Conservation (phyloP, 64 coral and sea anemone genomes). For the Actinia tenebrosa region DNA sequence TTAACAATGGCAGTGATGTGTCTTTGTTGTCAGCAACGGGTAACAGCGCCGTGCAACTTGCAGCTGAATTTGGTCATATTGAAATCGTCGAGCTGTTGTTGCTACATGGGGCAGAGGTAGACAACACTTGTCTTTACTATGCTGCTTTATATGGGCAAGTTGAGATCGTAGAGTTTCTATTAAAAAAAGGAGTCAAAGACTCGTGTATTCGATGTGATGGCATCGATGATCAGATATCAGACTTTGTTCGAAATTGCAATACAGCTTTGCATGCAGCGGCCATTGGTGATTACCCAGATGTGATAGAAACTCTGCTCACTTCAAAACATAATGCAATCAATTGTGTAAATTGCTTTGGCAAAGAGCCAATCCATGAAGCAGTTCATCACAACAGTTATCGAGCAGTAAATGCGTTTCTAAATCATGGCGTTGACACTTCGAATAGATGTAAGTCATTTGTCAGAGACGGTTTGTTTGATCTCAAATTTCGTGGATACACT, state of each 20-base stretch:
- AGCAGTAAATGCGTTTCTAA: not conserved
- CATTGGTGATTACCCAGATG: not conserved
- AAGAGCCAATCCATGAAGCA: slow-evolving; percentile 26
- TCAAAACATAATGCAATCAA: slow-evolving; percentile 4
- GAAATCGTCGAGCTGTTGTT: slow-evolving; percentile 18
- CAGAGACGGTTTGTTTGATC: not conserved
- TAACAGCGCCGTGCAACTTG: slow-evolving; percentile 30
- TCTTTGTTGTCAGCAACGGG: not conserved
- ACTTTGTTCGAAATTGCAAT: not conserved
- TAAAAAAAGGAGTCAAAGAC: slow-evolving; percentile 33
- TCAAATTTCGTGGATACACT: slow-evolving; percentile 33
- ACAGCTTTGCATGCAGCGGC: slow-evolving; percentile 37
- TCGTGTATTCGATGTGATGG: not conserved
- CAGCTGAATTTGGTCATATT: slow-evolving; percentile 42
- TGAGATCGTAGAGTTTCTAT: slow-evolving; percentile 34
- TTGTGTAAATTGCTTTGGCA: slow-evolving; percentile 24
- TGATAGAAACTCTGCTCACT: slow-evolving; percentile 9
- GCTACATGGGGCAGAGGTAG: slow-evolving; percentile 12
- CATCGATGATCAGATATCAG: not conserved
- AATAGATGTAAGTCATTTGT: not conserved
- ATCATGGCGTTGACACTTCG: not conserved
- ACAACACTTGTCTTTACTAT: slow-evolving; percentile 20
- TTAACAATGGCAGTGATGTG: slow-evolving; percentile 13
- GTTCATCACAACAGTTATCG: slow-evolving; percentile 27
- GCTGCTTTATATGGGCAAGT: slow-evolving; percentile 30